phyloP scores from a whole-genome alignment of 2,113 vertebrate genomes.

The Stomatorhinus ivindoensis region DNA sequence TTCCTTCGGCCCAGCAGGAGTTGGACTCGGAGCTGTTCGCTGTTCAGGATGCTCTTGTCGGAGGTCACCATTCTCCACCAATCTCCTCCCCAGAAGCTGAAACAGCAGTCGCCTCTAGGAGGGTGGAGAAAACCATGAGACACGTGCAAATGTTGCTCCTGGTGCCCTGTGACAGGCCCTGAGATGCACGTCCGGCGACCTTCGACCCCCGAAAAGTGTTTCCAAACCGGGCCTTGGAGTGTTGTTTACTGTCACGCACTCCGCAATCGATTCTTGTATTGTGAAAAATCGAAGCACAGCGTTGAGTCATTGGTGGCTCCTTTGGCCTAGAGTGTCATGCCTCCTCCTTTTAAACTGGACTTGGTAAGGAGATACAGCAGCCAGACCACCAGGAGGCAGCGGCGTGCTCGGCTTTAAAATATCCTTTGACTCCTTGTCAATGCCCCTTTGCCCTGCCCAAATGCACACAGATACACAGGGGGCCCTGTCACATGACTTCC shows the following conservation, averaged over 20 bases:
- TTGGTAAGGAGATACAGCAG: background rate
- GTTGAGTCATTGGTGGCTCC: background rate
- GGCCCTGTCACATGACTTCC: background rate
- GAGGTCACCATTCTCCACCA: slow-evolving; percentile 12
- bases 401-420: background rate
- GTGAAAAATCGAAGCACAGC: background rate
- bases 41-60: background rate
- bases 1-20: background rate
- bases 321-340: background rate
- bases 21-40: background rate
- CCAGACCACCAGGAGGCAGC: background rate
- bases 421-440: background rate
- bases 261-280: background rate
- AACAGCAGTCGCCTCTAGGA: background rate
- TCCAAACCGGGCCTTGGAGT: background rate
- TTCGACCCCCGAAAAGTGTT: background rate
- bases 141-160: background rate
- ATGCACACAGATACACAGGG: background rate
- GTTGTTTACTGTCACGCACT: background rate
- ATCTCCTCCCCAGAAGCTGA: background rate
- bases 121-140: background rate
- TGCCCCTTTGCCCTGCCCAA: background rate
- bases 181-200: background rate
- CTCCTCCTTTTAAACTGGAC: background rate
- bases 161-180: background rate